Base-by-base conservation (phyloP, 1,140 invertebrate species). In the Camponotus vicinus region DNA sequence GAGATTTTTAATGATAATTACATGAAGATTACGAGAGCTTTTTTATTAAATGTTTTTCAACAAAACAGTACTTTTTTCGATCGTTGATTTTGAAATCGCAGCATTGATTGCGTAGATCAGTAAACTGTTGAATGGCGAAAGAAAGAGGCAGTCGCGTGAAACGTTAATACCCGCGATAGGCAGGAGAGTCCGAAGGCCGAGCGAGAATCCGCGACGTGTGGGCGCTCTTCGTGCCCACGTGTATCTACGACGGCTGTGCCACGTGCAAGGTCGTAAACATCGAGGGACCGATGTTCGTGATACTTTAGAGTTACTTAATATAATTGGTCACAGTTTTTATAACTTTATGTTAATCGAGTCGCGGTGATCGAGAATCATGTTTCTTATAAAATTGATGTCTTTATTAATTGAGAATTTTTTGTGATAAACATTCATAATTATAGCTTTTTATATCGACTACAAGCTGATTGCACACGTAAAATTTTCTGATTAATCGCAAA, bases 221-320 rank as follows among this genome's bases (percentile, higher is more conserved):
- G 89, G 88, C 89, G 75, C 64, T 64, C 73, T 80, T 90, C 69
- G 21, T 86, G 63, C 89, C 89, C 88, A 90, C 88, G 88, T 90
- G 89, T 84, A 49, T 73, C 85, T 42, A 86, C 71, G 61, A 61
- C 21, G 21, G 27, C 57, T 27, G 32, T 42, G 79, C 67, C 78
- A 84, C 85, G 85, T 87, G 88, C 85, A 87, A 32, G 70, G 73
- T 64, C 85, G 67, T 78, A 49, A 40, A 76, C 37, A 37, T 45
- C 27, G 32, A 45, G 71, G 76, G 70, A 11, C 63, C 40, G 13
- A 66, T 21, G 9, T 13, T 37, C 42, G n/a, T 9, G 1, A 32
- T 9, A 7, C 27, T 37, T 18, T 5, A 42, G 32, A n/a, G 57
- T 37, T 8, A 27, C 21, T 21, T 63, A 45, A 63, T 27, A 34